Percentiles rank a stretch among this genome's conserved stretches.
Evolutionary conservation across 2,797 vertebrate genomes (phyloP).

Genomic region (Borostomias antarcticus): DNA sequence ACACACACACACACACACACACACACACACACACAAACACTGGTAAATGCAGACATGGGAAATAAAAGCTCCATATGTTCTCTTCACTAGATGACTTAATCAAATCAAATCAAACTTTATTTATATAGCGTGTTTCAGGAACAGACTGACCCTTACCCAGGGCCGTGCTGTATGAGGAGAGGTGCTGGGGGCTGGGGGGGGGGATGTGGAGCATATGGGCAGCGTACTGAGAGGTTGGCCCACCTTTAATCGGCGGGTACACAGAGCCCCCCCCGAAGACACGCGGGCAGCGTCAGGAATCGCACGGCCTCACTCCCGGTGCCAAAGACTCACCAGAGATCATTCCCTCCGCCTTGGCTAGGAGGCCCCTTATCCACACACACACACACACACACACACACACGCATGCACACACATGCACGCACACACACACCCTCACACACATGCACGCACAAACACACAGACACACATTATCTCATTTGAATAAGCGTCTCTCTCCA

Average conservation of each 20-base stretch:
- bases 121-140: too few species aligned
- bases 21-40: too few species aligned
- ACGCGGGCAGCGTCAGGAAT: slow-evolving; percentile 65
- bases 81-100: slow-evolving; percentile 12
- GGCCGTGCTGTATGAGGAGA: slow-evolving; percentile 29
- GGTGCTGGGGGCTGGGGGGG: background rate
- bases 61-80: slow-evolving; percentile 2
- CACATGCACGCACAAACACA: slow-evolving; percentile 54
- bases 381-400: background rate
- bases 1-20: background rate
- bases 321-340: slow-evolving; percentile 58
- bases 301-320: slow-evolving; percentile 37
- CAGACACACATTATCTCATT: slow-evolving; percentile 64
- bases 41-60: too few species aligned
- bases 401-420: background rate
- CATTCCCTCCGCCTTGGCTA: slow-evolving; percentile 54
- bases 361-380: slow-evolving; percentile 36
- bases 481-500: slow-evolving; percentile 58
- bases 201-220: slow-evolving; percentile 72
- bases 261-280: slow-evolving; percentile 59
- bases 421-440: slow-evolving; percentile 22
- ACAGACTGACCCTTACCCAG: too few species aligned
- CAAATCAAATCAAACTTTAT: too few species aligned
- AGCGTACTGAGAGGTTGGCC: slow-evolving; percentile 70
- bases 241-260: slow-evolving; percentile 66